Conservation (phyloP, 2,797 vertebrate genomes). For the Phrynocephalus forsythii region DNA sequence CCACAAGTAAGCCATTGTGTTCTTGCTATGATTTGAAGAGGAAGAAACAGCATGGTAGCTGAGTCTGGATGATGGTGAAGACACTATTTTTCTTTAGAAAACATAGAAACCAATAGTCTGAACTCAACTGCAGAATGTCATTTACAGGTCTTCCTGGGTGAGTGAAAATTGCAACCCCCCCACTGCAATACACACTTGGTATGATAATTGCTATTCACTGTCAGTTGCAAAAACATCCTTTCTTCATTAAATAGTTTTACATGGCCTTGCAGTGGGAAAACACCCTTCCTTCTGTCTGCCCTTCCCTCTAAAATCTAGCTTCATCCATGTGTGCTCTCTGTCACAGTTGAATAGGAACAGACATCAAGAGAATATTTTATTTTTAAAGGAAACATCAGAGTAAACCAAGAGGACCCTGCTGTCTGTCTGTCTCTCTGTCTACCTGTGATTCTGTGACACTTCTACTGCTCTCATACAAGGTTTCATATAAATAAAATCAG, state of each 20-base stretch:
- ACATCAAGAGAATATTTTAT: background rate
- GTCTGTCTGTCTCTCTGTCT: background rate
- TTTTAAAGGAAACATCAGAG: background rate
- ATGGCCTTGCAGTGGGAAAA: background rate
- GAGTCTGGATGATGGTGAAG: background rate
- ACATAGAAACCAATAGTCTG: background rate
- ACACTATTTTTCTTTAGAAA: background rate
- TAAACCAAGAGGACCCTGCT: background rate
- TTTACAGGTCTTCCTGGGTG: background rate
- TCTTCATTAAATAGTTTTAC: background rate
- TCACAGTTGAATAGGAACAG: background rate
- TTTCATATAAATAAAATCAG: background rate
- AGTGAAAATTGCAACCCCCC: background rate
- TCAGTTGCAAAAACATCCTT: background rate
- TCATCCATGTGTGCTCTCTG: background rate
- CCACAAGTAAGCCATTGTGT: background rate
- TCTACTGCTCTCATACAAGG: background rate
- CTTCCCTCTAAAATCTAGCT: too few species aligned
- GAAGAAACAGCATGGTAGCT: background rate
- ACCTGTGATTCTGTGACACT: background rate
- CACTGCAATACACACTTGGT: background rate
- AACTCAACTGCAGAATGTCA: background rate
- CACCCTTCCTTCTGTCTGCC: too few species aligned
- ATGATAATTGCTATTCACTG: background rate
- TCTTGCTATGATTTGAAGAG: background rate